Evolutionary conservation across 1,140 invertebrate genomes (phyloP).

Genomic region (Penaeus indicus): DNA sequence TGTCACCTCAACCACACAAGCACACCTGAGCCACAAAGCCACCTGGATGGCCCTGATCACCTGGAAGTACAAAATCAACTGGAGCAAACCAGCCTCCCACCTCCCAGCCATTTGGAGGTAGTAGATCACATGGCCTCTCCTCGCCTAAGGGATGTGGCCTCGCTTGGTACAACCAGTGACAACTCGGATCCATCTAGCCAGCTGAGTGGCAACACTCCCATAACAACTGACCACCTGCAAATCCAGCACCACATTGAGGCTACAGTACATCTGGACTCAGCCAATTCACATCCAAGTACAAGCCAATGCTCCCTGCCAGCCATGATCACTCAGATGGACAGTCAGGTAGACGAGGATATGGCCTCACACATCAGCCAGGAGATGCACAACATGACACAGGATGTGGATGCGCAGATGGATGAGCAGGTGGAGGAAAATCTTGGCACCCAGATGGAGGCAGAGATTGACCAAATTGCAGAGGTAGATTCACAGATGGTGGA

Average conservation of each 20-base stretch:
- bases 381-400: background rate
- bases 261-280: background rate
- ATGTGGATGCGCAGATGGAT: slow-evolving; percentile 14
- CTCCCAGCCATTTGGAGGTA: background rate
- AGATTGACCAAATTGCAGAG: slow-evolving; percentile 12
- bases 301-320: slow-evolving; percentile 41
- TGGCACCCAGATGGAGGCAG: background rate
- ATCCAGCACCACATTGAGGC: slow-evolving; percentile 19
- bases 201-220: background rate
- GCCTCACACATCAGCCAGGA: background rate
- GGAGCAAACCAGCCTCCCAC: background rate
- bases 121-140: background rate
- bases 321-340: slow-evolving; percentile 44
- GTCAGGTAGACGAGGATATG: slow-evolving; percentile 16
- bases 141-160: background rate
- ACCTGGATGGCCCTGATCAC: slow-evolving; percentile 6
- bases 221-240: background rate
- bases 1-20: background rate
- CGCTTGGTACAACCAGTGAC: slow-evolving; percentile 1
- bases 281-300: slow-evolving; percentile 1
- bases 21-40: slow-evolving; percentile 4
- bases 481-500: slow-evolving; percentile 33
- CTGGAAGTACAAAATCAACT: background rate
- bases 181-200: background rate
- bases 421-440: background rate